Conservation (phyloP, 2,888 invertebrate genomes). For the Cartodere bifasciata region DNA sequence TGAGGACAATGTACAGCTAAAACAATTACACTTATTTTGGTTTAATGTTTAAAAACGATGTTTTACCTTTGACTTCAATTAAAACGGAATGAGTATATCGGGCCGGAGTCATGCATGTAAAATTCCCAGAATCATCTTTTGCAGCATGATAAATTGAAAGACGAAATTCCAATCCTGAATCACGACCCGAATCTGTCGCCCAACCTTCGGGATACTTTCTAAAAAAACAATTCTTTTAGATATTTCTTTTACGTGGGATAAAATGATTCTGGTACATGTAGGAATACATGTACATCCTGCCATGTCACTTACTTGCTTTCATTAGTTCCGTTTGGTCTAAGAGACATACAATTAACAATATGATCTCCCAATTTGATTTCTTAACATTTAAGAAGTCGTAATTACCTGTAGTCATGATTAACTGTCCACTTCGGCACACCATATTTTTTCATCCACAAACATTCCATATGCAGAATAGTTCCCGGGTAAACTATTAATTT, state of each 20-base stretch:
- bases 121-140: constrained; percentile 72
- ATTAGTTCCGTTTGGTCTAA: too few relatives aligned
- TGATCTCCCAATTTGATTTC: too few relatives aligned
- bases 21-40: constrained; percentile 1
- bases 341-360: too few relatives aligned
- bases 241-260: too few relatives aligned
- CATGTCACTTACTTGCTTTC: too few relatives aligned
- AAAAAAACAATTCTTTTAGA: constrained; percentile 31
- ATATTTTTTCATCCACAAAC: constrained; percentile 74
- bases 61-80: constrained; percentile 65
- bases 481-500: constrained; percentile 77
- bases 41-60: not conserved
- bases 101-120: constrained; percentile 76
- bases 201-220: constrained; percentile 68
- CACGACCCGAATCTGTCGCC: constrained; percentile 68
- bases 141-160: constrained; percentile 70
- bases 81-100: constrained; percentile 69
- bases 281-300: too few relatives aligned
- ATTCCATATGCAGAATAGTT: constrained; percentile 76
- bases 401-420: constrained; percentile 49
- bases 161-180: constrained; percentile 66
- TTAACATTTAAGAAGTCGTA: too few relatives aligned
- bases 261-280: too few relatives aligned
- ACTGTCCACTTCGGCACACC: constrained; percentile 79
- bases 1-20: constrained; percentile 66